Percentiles rank a stretch among this genome's conserved stretches.
These are phyloP conservation scores for Triops cancriformis DNA, from an alignment of 1,140 invertebrate genomes.

Conservation along the genomic window DNA sequence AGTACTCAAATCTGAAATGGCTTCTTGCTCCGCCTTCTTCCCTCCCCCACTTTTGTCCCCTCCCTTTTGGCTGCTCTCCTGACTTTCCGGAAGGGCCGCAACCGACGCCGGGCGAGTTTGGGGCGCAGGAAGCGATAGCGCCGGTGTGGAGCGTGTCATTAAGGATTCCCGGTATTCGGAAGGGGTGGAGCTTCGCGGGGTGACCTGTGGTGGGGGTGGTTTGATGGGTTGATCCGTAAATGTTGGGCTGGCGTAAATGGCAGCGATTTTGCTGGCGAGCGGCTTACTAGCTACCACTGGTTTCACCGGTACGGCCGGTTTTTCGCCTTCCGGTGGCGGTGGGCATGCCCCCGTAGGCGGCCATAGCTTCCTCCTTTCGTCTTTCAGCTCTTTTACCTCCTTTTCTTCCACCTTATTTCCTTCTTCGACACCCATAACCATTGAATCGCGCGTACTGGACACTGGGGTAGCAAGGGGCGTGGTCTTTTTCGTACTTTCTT, in stretches of 20 bases:
- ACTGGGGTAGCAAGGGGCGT: not conserved
- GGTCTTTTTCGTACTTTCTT: conserved; percentile 31
- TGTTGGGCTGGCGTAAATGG: conserved; percentile 56
- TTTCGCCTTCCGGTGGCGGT: conserved; percentile 48
- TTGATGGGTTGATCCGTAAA: conserved; percentile 28
- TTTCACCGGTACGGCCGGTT: conserved; percentile 61
- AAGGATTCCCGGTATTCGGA: conserved; percentile 24
- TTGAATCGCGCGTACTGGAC: not conserved
- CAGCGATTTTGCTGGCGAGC: conserved; percentile 38
- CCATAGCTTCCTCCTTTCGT: not conserved
- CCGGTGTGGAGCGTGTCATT: conserved; percentile 17
- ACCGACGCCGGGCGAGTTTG: conserved; percentile 22
- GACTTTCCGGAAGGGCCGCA: conserved; percentile 1
- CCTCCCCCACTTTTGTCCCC: conserved; percentile 25
- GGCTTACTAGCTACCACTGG: conserved; percentile 52
- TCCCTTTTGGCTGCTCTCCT: conserved; percentile 18
- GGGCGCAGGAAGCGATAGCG: conserved; percentile 18
- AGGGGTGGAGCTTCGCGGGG: conserved; percentile 21
- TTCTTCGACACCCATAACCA: not conserved
- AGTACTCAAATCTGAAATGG: conserved; percentile 58
- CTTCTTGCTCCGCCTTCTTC: conserved; percentile 45
- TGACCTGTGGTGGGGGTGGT: conserved; percentile 27
- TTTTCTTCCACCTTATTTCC: not conserved
- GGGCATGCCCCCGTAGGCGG: conserved; percentile 34
- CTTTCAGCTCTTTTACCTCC: not conserved